A percentile compares a stretch with the other conserved stretches of the same genome.
Conservation (phyloP, 1,140 invertebrate species). For the Trachymyrmex cornetzi region DNA sequence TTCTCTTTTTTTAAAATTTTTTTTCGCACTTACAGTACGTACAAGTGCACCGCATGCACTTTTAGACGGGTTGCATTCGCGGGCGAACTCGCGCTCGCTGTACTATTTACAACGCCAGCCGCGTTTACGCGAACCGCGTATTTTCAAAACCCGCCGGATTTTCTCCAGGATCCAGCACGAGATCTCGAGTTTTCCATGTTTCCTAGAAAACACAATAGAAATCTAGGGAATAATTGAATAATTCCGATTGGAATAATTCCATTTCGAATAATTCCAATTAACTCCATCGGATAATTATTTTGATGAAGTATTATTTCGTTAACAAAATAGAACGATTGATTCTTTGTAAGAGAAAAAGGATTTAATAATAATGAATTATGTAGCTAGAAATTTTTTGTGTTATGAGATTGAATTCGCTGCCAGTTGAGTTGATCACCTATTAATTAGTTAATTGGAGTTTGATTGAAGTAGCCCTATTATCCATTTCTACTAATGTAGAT, state of each 20-base stretch:
- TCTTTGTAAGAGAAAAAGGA: neutral
- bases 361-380: neutral
- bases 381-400: neutral
- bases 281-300: neutral
- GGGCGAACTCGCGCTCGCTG: conserved; percentile 49
- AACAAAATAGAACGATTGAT: neutral
- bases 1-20: neutral
- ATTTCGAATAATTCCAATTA: neutral
- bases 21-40: conserved; percentile 63
- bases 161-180: neutral
- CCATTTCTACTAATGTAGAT: too few species aligned
- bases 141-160: conserved; percentile 25
- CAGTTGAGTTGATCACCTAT: neutral
- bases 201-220: too few species aligned
- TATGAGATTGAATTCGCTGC: neutral
- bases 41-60: conserved; percentile 61
- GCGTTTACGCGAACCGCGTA: conserved; percentile 31
- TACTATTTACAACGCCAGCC: conserved; percentile 66
- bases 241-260: too few species aligned
- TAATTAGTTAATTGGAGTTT: neutral
- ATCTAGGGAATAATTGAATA: too few species aligned
- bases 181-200: neutral
- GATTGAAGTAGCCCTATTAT: neutral
- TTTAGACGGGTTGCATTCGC: conserved; percentile 69
- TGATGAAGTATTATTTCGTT: neutral